These are phyloP conservation scores for Cyclina sinensis DNA, from an alignment of 1,140 invertebrate genomes.

Conservation along the genomic window DNA sequence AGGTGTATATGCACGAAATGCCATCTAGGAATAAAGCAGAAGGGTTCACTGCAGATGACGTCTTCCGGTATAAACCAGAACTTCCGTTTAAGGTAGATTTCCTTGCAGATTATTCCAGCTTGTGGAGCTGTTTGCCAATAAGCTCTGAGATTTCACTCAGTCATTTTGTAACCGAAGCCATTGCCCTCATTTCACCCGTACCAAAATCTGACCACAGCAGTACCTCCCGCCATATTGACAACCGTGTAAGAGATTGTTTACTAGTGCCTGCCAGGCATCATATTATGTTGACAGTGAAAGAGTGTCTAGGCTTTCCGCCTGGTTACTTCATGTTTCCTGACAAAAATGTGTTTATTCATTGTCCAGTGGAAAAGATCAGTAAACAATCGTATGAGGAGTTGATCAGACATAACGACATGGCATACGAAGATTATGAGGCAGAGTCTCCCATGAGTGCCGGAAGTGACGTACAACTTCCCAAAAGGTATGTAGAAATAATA, in stretches of 20 bases:
- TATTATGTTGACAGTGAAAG: constrained; percentile 60
- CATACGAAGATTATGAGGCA: constrained; percentile 56
- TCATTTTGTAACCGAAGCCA: constrained; percentile 57
- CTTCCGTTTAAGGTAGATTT: constrained; percentile 60
- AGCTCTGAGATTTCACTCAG: constrained; percentile 53
- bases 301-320: constrained; percentile 62
- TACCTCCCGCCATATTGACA: constrained; percentile 41
- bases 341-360: constrained; percentile 40
- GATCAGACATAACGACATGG: constrained; percentile 60
- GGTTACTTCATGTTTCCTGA: constrained; percentile 65
- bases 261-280: constrained; percentile 50
- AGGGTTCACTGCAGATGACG: constrained; percentile 53
- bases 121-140: constrained; percentile 65
- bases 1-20: constrained; percentile 54
- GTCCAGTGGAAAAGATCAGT: constrained; percentile 49
- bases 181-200: constrained; percentile 57
- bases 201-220: constrained; percentile 9
- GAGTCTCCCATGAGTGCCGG: constrained; percentile 1
- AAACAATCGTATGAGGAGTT: constrained; percentile 51
- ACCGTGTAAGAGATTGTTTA: constrained; percentile 50
- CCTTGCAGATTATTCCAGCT: constrained; percentile 51
- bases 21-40: constrained; percentile 42
- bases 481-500: constrained; percentile 34
- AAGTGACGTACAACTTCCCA: constrained; percentile 43
- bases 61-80: constrained; percentile 53